A percentile compares a stretch with the other conserved stretches of the same genome.
Conservation (phyloP, 1,140 invertebrate genomes). For the Tetraneura akinire region DNA sequence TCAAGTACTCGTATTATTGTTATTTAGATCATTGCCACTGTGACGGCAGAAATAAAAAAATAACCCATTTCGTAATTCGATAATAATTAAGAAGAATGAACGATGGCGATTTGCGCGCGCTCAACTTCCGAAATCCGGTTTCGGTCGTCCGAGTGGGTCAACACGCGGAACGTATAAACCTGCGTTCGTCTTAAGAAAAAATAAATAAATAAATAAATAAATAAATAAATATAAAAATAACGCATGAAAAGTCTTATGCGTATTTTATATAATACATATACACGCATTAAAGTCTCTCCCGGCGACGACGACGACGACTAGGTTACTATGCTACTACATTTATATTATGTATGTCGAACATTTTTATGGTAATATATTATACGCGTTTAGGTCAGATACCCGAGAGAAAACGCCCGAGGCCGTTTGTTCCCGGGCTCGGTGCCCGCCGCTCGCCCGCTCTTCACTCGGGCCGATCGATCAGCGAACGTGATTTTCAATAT, state of each 20-base stretch:
- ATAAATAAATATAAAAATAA: too few species aligned
- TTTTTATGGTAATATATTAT: conserved; percentile 40
- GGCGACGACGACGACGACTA: conserved; percentile 3
- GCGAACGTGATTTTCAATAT: conserved; percentile 31
- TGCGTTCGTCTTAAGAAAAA: conserved; percentile 8
- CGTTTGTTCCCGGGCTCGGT: not conserved
- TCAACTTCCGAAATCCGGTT: conserved; percentile 45
- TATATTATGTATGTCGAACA: conserved; percentile 38
- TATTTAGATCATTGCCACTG: not conserved
- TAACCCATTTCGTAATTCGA: conserved; percentile 34
- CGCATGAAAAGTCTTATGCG: conserved; percentile 9
- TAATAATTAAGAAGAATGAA: conserved; percentile 17
- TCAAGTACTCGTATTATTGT: not conserved
- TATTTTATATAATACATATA: too few species aligned
- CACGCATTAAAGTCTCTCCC: not conserved
- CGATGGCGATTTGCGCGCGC: too few species aligned
- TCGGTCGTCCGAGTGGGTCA: conserved; percentile 19
- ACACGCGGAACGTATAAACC: too few species aligned
- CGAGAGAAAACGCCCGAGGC: conserved; percentile 31
- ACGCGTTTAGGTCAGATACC: conserved; percentile 21
- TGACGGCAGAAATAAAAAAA: not conserved
- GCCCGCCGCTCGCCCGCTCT: not conserved
- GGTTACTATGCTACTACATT: conserved; percentile 15
- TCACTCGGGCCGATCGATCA: not conserved
- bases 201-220: not conserved